Evolutionary conservation across 2,797 vertebrate species (phyloP), one percentile per base, ranked within the genome.

Genomic region (Liparis tanakae): DNA sequence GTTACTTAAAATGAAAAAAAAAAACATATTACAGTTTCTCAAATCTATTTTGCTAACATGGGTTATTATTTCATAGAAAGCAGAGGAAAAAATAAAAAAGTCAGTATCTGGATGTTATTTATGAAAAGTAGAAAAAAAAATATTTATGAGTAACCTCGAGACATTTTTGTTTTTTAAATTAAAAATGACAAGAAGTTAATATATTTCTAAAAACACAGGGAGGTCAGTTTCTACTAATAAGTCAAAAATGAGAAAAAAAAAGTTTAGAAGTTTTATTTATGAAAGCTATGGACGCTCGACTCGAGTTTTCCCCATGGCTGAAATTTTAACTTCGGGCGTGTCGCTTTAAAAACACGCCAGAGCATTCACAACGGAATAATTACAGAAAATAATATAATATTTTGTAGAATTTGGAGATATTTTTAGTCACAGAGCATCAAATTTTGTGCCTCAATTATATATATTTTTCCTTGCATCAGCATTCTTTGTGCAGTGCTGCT

Each of bases 81-180:
- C 89, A 88, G 93, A 92, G 93, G 93, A 88, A 90, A 92, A 91
- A 85, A 88, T 89, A 92, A 91, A 85, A 91, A 92, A 90, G 93
- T 95, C 94, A 94, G 93, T 94, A 95, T 94, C 94, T 93, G 94
- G 94, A 95, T 94, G 94, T 95, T 95, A 95, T 95, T 95, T 95
- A 95, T 95, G 92, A 94, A 93, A 92, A 94, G 88, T 83, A 39
- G 89, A 91, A 93, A 92, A 85, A 92, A 9, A 83, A 81, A 82
- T 95, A 95, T 95, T 95, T 95, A 95, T 95, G 93, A 94, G 93
- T 95, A 94, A 94, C 92, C 91, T 94, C 88, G 84, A 95, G 92
- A 93, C 92, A 80, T 94, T 94, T 30, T 94, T 94, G 93, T 95
- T 95, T 95, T 95, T 95, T 94, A 94, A 95, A 94, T 94, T 30